A percentile compares a stretch with the other conserved stretches of the same genome.
Evolutionary conservation across 2,113 vertebrate genomes (phyloP).

Genomic region (Phylloscopus trochiloides): DNA sequence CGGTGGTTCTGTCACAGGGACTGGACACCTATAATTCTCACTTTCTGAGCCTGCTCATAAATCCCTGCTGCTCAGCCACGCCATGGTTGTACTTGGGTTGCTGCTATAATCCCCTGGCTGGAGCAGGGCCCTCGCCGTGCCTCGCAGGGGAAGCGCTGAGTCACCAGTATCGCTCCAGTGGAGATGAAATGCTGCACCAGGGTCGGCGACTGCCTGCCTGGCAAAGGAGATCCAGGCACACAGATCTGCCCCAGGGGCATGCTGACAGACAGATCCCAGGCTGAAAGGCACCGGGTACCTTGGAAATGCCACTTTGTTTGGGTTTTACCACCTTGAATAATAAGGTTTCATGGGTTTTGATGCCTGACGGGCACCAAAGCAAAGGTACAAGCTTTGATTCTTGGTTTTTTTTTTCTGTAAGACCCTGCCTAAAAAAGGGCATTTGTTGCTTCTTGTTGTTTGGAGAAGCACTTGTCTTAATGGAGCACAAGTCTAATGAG

Average conservation of each 20-base stretch:
- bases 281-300: neutral
- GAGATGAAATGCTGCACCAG: neutral
- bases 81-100: neutral
- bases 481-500: neutral
- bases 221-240: neutral
- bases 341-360: neutral
- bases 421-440: neutral
- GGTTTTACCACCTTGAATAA: neutral
- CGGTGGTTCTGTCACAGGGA: slow-evolving; percentile 45
- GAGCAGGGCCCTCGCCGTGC: neutral
- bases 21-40: slow-evolving; percentile 66
- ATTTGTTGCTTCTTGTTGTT: neutral
- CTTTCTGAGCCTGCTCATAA: slow-evolving; percentile 38
- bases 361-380: neutral
- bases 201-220: neutral
- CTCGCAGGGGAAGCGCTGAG: slow-evolving; percentile 29
- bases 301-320: neutral
- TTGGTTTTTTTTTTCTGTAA: neutral
- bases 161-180: neutral
- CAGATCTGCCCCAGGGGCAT: neutral
- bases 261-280: rapidly evolving
- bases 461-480: neutral
- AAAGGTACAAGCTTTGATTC: neutral
- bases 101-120: neutral
- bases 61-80: slow-evolving; percentile 1